phyloP scores from a whole-genome alignment of 2,888 invertebrate genomes.

The Trachelus tabidus region DNA sequence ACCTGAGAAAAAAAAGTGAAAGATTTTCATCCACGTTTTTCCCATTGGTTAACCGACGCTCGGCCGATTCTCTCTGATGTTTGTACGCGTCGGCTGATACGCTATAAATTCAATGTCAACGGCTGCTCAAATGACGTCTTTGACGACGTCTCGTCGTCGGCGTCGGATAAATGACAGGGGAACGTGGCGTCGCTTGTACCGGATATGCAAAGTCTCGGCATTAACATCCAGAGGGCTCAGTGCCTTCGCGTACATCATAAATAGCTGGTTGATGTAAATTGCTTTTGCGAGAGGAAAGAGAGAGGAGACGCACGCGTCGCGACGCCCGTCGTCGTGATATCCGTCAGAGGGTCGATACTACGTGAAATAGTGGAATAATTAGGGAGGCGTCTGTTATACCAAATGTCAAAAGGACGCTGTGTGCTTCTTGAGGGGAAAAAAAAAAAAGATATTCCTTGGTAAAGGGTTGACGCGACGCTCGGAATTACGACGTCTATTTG shows the following conservation, averaged over 20 bases:
- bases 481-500: neutral
- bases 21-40: neutral
- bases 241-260: neutral
- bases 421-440: neutral
- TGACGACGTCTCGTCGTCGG: neutral
- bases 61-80: neutral
- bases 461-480: neutral
- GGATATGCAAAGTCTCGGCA: neutral
- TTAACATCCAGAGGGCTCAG: neutral
- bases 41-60: neutral
- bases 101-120: neutral
- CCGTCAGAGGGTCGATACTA: neutral
- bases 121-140: neutral
- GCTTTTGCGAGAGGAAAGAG: neutral
- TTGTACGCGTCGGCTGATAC: neutral
- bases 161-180: neutral
- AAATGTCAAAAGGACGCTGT: neutral
- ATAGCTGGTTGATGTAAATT: neutral
- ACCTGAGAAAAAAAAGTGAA: neutral
- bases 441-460: neutral
- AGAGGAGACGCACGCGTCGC: neutral
- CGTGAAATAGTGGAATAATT: neutral
- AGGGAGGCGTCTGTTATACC: neutral
- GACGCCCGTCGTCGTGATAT: neutral
- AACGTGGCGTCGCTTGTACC: neutral